Evolutionary conservation across 2,888 invertebrate species (phyloP), one percentile per base, ranked within the genome.

Genomic region (Drosophila cognata): DNA sequence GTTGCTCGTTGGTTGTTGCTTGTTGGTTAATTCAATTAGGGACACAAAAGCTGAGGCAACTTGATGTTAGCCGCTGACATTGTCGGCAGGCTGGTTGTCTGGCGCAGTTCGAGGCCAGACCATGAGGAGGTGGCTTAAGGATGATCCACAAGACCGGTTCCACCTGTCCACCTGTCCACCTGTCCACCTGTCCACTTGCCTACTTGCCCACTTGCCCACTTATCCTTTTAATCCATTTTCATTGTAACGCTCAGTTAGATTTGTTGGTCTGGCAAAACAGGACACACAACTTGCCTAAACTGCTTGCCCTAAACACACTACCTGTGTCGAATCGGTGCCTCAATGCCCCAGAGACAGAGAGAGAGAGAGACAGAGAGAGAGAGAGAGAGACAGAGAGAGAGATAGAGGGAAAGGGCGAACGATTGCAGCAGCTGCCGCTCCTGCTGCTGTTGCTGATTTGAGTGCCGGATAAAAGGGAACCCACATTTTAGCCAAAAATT

Each of bases 141-240:
- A 38, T 41, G 53, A 48, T n/a, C 35, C 38, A 53, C 43, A 46
- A 48, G 35, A 48, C 46, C 33, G 38, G 33, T 33, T 33, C 33
- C 64, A 25, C n/a, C 13, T 18, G 43, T 11, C 4, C 63, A 21
- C 25, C 11, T 16, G 46, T 13, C 28, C 51, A 28, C 28, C 0
- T 46, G 43, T n/a, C 4, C 63, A 21, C 21, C 11, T 16, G 46
- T 13, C 28, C 51, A 28, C 28, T 0, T 46, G 43, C 0, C 21
- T 3, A 13, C 0, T 1, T 46, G 43, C 7, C 43, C 4, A 46
- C 2, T 61, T 76, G 68, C 57, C 65, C 72, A 76, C 77, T 77
- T 81, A 79, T 80, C 72, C 77, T 35, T 79, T 79, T 80, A 79
- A 79, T 81, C 77, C 79, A 79, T 79, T 79, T 81, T 73, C 81